These are phyloP conservation scores for Gryllus bimaculatus DNA, from an alignment of 1,140 invertebrate genomes.

Conservation along the genomic window DNA sequence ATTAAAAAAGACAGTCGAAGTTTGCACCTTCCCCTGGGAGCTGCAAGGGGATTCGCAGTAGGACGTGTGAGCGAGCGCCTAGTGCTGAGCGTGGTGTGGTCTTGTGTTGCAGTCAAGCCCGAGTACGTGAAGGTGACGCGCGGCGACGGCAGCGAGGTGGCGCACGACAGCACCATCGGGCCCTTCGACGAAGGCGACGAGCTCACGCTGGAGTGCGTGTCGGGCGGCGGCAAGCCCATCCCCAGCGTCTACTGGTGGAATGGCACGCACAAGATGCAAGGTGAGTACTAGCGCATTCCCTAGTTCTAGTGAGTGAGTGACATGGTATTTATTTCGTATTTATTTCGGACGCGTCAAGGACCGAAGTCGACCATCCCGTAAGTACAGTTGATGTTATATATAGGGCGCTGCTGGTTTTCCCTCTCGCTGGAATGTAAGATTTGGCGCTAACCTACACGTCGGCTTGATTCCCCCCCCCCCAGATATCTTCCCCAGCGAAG, in stretches of 20 bases:
- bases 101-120: constrained; percentile 56
- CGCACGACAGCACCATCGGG: constrained; percentile 49
- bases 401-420: no score
- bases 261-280: constrained; percentile 50
- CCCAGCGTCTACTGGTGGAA: constrained; percentile 68
- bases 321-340: background rate
- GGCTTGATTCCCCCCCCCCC: no score
- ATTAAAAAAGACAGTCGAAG: no score
- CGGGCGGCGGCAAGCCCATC: constrained; percentile 63
- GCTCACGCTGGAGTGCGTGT: constrained; percentile 58
- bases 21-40: no score
- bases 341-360: background rate
- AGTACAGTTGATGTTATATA: no score
- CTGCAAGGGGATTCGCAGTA: no score
- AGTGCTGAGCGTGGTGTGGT: constrained; percentile 20
- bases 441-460: no score
- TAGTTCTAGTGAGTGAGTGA: background rate
- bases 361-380: no score
- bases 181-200: constrained; percentile 58
- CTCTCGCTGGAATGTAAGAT: no score
- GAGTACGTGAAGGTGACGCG: constrained; percentile 49
- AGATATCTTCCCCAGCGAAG: no score
- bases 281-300: constrained; percentile 39
- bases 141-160: constrained; percentile 41
- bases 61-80: no score